Percentiles rank a stretch among this genome's conserved stretches.
phyloP scores from a whole-genome alignment of 1,140 invertebrate genomes.

The Eriosoma lanigerum region DNA sequence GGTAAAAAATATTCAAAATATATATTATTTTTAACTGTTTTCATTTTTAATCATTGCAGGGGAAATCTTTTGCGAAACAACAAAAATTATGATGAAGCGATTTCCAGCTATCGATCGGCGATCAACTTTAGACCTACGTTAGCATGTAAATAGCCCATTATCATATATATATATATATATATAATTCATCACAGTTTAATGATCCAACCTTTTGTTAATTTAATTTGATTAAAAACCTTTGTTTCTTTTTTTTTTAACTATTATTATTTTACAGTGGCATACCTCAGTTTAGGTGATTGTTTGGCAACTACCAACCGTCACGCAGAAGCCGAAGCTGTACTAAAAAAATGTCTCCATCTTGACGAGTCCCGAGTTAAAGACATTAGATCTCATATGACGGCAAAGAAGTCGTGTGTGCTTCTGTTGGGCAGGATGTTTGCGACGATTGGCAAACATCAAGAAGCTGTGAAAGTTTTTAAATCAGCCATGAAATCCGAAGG shows the following conservation, averaged over 20 bases:
- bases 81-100: constrained; percentile 83
- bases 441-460: constrained; percentile 79
- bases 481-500: constrained; percentile 70
- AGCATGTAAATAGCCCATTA: constrained; percentile 88
- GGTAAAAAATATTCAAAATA: background rate
- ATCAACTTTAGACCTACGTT: constrained; percentile 91
- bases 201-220: background rate
- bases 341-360: constrained; percentile 77
- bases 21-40: background rate
- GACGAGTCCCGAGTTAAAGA: constrained; percentile 87
- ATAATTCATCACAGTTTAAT: background rate
- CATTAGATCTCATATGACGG: constrained; percentile 82
- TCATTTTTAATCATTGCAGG: constrained; percentile 66
- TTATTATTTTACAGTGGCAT: constrained; percentile 80
- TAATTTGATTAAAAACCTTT: background rate
- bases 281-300: constrained; percentile 89
- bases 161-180: background rate
- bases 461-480: constrained; percentile 82
- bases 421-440: constrained; percentile 87
- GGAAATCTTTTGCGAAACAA: constrained; percentile 90
- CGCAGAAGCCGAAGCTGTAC: constrained; percentile 79
- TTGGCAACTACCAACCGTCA: constrained; percentile 77
- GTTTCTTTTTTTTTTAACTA: no score
- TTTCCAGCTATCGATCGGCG: constrained; percentile 86
- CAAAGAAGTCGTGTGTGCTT: constrained; percentile 85